Evolutionary conservation across 1,140 invertebrate genomes (phyloP).

Genomic region (Dendroctonus ponderosae): DNA sequence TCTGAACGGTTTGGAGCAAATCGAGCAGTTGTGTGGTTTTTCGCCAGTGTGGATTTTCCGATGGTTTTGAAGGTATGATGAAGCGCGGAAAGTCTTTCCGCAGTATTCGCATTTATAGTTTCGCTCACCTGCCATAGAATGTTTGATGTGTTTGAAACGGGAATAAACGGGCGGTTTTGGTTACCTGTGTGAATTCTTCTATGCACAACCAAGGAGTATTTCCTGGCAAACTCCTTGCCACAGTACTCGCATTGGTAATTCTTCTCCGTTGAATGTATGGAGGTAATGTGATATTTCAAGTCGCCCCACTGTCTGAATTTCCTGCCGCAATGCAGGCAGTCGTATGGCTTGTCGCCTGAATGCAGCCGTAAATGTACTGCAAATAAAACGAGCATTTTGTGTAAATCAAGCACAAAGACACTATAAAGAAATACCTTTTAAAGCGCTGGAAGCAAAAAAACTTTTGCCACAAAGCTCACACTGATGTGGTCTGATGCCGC

Average conservation of each 20-base stretch:
- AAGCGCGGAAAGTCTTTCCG: slow-evolving; percentile 78
- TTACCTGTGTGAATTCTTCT: slow-evolving; percentile 78
- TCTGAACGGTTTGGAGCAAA: slow-evolving; percentile 81
- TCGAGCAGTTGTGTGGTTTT: slow-evolving; percentile 73
- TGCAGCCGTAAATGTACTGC: slow-evolving; percentile 49
- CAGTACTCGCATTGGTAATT: slow-evolving; percentile 89
- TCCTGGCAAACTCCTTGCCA: slow-evolving; percentile 87
- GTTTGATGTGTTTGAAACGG: no score
- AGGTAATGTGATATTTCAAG: slow-evolving; percentile 85
- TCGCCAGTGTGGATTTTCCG: slow-evolving; percentile 88
- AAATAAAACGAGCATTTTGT: slow-evolving; percentile 13
- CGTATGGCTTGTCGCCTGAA: slow-evolving; percentile 76
- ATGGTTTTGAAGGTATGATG: slow-evolving; percentile 82
- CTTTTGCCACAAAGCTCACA: slow-evolving; percentile 79
- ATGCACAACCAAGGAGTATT: slow-evolving; percentile 91
- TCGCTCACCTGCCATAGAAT: slow-evolving; percentile 59
- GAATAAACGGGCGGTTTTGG: no score
- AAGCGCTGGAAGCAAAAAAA: slow-evolving; percentile 75
- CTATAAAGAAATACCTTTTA: slow-evolving; percentile 54
- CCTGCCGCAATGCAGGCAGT: slow-evolving; percentile 73
- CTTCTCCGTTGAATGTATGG: slow-evolving; percentile 76
- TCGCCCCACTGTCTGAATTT: slow-evolving; percentile 85
- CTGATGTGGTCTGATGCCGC: slow-evolving; percentile 70
- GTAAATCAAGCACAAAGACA: neutral
- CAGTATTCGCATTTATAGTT: slow-evolving; percentile 88